Evolutionary conservation across 2,113 vertebrate species (phyloP), one percentile per base, ranked within the genome.

Genomic region (Caranx melampygus): DNA sequence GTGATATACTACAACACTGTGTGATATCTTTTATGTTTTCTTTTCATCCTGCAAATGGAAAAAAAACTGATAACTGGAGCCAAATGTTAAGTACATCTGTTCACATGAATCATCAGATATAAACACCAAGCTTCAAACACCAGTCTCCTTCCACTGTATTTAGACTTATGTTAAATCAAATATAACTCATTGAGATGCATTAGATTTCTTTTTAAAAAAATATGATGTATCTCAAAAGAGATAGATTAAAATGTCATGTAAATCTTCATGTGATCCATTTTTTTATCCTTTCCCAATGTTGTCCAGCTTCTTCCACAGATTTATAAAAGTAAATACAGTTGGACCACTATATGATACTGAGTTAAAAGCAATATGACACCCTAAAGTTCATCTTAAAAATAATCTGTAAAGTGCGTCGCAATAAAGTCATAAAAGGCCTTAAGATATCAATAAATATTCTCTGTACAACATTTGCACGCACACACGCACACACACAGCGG

Each of bases 391-490:
- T 70, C 37, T 62, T 68, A 81, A 71, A 78, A 72, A 79, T 66
- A 2, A 72, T 67, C 26, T 20, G 4, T 90, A 92, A 93, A 93
- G 94, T 95, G 91, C 93, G 68, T 73, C n/a, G 59, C 75, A 65
- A 10, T 73, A 77, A 90, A 89, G 65, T 63, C 15, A 61, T 69
- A 65, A 87, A 83, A 84, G 76, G 26, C 66, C 6, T 80, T 61
- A 60, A 87, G 57, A 86, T 63, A 44, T 45, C 44, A 84, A 89
- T 90, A 93, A 93, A 93, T 87, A 91, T 31, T 57, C 37, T 74
- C 74, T 84, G 83, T 78, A 54, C 79, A 84, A 26, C 35, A 45
- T 58, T 37, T 75, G 80, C 49, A 47, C 57, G 26, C 47, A 31
- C 2, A 3, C 37, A 49, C 72, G 76, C 49, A 52, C 57, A 40